Evolutionary conservation across 2,888 invertebrate species (phyloP).

Genomic region (Harpalus rubripes): DNA sequence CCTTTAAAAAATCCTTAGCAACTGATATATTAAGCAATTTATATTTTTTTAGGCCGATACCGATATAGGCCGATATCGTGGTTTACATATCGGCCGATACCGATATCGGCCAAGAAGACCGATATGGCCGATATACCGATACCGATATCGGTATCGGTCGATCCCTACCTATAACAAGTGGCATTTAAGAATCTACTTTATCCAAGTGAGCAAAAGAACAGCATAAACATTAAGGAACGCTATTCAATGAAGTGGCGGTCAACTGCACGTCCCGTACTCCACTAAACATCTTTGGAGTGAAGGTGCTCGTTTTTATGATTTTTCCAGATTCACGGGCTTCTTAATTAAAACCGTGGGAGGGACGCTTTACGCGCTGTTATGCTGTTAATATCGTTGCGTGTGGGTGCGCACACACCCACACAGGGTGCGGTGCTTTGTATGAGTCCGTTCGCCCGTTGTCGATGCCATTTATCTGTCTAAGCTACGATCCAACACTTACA

Average conservation of each 20-base stretch:
- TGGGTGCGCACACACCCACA: slow-evolving; percentile 52
- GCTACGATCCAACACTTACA: slow-evolving; percentile 4
- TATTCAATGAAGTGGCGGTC: neutral
- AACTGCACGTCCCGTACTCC: neutral
- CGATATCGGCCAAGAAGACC: no score
- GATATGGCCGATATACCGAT: no score
- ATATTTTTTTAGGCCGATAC: no score
- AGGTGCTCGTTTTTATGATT: slow-evolving; percentile 14
- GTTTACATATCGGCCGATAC: no score
- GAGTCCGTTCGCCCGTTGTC: slow-evolving; percentile 47
- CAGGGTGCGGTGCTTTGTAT: slow-evolving; percentile 55
- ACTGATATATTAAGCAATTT: no score
- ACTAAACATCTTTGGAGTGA: neutral
- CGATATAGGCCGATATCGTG: no score
- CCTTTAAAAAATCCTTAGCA: no score
- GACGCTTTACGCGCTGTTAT: slow-evolving; percentile 35
- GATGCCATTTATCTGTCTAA: slow-evolving; percentile 53
- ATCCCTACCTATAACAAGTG: no score
- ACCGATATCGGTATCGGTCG: no score
- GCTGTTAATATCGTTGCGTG: slow-evolving; percentile 52
- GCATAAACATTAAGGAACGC: no score
- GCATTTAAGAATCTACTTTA: no score
- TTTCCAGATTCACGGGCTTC: slow-evolving; percentile 25
- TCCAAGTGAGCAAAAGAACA: no score
- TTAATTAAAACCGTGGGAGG: slow-evolving; percentile 47